Evolutionary conservation across 2,888 invertebrate genomes (phyloP), one percentile per base, ranked within the genome.

Genomic region (Apeira syringaria): DNA sequence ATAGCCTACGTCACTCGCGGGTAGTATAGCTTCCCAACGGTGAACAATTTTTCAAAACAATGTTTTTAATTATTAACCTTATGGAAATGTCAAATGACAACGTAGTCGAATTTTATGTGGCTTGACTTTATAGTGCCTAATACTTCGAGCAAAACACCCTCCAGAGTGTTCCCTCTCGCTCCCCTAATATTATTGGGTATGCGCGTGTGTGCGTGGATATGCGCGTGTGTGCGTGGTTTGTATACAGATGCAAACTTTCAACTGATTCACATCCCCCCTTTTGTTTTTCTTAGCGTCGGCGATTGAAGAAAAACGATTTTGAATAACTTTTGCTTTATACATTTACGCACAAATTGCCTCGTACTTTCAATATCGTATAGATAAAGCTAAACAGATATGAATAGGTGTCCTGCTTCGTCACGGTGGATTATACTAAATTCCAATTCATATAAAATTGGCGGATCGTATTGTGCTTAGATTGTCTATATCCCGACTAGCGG

Each of bases 61-160:
- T n/a, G n/a, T n/a, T n/a, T n/a, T n/a, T n/a, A n/a, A n/a, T n/a
- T n/a, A n/a, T 30, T 35, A 46, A 46, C 27, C 27, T 46, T 39
- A 39, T 46, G 45, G 30, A 46, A 40, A 46, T 30, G 18, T 30
- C 34, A 68, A 74, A 71, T 60, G 65, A 65, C 71, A 77, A 80
- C 80, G 78, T 77, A 80, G 66, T 82, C 85, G 81, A 83, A 84
- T 84, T 82, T 81, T 83, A 77, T 83, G 80, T 82, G 74, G 73
- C 67, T 68, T 75, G 74, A 78, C 74, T 82, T 80, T 62, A 75
- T 62, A 75, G 64, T 70, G 68, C 60, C 56, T 74, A 78, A 81
- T 83, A 79, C 81, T 82, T 79, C 64, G 65, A 78, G 80, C 76
- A 76, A 83, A 80, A 77, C 72, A 75, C 82, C 78, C 80, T 79